phyloP scores from a whole-genome alignment of 2,797 vertebrate species.

The Molothrus ater region DNA sequence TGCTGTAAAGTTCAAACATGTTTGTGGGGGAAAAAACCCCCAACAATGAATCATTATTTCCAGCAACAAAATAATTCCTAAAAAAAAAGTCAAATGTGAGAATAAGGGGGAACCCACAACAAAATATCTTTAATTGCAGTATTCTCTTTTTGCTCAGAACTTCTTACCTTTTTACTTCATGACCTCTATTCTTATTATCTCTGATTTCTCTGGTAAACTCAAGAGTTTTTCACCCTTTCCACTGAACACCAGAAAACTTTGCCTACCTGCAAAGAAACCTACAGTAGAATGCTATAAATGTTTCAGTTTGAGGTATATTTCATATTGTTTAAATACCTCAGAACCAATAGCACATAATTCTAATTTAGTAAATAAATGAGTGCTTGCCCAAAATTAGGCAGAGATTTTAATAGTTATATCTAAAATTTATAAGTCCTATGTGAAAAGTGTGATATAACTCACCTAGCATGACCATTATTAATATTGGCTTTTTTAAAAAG shows the following conservation, averaged over 20 bases:
- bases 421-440: background rate
- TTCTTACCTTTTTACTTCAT: background rate
- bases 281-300: background rate
- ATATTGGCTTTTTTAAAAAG: background rate
- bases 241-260: background rate
- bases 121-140: background rate
- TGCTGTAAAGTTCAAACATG: background rate
- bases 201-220: background rate
- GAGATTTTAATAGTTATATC: background rate
- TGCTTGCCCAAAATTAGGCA: background rate
- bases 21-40: background rate
- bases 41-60: background rate
- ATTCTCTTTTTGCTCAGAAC: background rate
- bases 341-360: background rate
- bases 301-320: background rate
- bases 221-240: background rate
- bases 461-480: background rate
- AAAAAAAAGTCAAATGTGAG: background rate
- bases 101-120: background rate
- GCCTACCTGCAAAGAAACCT: background rate
- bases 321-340: background rate
- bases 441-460: background rate
- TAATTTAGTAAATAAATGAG: background rate
- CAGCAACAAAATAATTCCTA: background rate
- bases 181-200: background rate